Percentiles rank a stretch among this genome's conserved stretches.
phyloP scores from a whole-genome alignment of 92 coral and sea anemone genomes.

The Scolanthus callimorphus region DNA sequence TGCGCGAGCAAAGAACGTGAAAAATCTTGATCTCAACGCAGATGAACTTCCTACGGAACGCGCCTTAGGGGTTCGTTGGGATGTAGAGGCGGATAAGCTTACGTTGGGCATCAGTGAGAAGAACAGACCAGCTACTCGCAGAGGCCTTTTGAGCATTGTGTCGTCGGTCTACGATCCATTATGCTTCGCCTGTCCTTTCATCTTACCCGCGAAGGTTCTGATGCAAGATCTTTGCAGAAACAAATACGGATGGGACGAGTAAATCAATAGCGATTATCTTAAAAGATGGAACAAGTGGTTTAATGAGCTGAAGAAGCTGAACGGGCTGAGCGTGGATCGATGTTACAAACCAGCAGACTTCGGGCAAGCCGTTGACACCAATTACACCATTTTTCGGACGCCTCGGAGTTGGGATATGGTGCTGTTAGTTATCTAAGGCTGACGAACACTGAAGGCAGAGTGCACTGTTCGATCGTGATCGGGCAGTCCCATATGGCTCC shows the following conservation, averaged over 20 bases:
- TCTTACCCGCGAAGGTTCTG: constrained; percentile 27
- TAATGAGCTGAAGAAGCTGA: constrained; percentile 6
- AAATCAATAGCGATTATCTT: constrained; percentile 9
- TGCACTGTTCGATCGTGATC: constrained; percentile 16
- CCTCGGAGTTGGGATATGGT: constrained; percentile 19
- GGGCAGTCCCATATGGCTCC: constrained; percentile 28
- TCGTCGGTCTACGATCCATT: constrained; percentile 33
- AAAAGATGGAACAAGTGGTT: constrained; percentile 15
- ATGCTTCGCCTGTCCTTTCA: constrained; percentile 21
- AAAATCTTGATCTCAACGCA: constrained; percentile 6
- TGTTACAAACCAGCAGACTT: constrained; percentile 1
- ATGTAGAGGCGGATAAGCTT: constrained; percentile 20
- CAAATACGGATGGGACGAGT: constrained; percentile 26
- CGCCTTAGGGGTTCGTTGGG: constrained; percentile 22
- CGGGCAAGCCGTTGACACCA: background rate
- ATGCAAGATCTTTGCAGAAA: constrained; percentile 34
- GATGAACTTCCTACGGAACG: constrained; percentile 18
- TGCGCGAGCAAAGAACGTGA: constrained; percentile 13
- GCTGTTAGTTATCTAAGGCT: constrained; percentile 6
- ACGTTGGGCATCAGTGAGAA: constrained; percentile 14
- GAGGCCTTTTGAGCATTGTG: constrained; percentile 32
- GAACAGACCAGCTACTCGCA: constrained; percentile 24
- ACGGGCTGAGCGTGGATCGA: background rate
- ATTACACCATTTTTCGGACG: constrained; percentile 16
- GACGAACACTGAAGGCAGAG: background rate